These are phyloP conservation scores for Trichonephila clavipes DNA, from an alignment of 1,140 invertebrate species.

Conservation along the genomic window DNA sequence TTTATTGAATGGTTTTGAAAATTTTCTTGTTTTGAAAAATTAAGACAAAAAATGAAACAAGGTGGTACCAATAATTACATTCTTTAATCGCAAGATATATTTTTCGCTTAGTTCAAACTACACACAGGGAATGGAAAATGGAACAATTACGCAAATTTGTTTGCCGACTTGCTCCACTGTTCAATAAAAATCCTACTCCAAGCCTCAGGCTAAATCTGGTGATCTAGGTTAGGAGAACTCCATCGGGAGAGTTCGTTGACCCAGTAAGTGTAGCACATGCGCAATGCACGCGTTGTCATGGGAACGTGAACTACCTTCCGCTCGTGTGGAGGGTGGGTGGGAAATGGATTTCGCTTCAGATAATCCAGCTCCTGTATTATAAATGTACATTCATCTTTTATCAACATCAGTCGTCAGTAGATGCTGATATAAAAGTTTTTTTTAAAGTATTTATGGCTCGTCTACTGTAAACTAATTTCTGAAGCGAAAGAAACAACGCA, in stretches of 20 bases:
- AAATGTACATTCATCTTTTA: not conserved
- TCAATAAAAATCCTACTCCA: not conserved
- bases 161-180: not conserved
- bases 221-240: slow-evolving; percentile 65
- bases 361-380: not conserved
- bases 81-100: not conserved
- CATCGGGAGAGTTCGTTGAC: slow-evolving; percentile 57
- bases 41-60: too few species aligned
- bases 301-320: slow-evolving; percentile 45
- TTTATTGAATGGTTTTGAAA: not conserved
- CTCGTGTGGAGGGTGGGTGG: slow-evolving; percentile 16
- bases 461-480: too few species aligned
- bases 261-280: slow-evolving; percentile 36
- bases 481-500: too few species aligned
- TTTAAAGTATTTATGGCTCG: too few species aligned
- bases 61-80: not conserved
- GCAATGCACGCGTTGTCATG: slow-evolving; percentile 48
- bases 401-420: not conserved
- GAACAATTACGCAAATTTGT: slow-evolving; percentile 34
- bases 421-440: not conserved
- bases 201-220: slow-evolving; percentile 59
- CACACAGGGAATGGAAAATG: not conserved
- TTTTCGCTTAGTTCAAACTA: not conserved
- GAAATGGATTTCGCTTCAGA: not conserved
- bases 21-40: not conserved